These are phyloP conservation scores for Sebastes elongatus DNA, from an alignment of 2,797 vertebrate species.

Conservation along the genomic window DNA sequence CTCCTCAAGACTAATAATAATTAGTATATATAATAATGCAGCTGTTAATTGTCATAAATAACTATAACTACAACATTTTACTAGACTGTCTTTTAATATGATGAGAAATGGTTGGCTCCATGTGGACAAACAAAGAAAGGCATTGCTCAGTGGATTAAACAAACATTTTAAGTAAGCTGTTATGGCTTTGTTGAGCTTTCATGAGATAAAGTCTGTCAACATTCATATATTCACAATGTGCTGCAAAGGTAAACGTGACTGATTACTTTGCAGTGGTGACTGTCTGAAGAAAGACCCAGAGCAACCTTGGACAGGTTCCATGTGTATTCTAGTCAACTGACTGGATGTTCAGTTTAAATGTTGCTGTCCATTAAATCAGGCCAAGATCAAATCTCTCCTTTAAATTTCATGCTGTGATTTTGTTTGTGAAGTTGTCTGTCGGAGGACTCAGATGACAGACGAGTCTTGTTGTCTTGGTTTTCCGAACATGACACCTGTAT, in stretches of 20 bases:
- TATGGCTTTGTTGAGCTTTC: background rate
- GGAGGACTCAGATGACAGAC: conserved; percentile 62
- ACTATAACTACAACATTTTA: too few relatives aligned
- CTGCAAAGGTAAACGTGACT: background rate
- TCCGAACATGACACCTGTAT: conserved; percentile 74
- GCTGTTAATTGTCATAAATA: background rate
- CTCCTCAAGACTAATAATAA: background rate
- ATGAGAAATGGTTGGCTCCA: background rate
- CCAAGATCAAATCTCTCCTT: conserved; percentile 32
- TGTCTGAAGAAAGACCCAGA: background rate
- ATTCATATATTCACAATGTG: background rate
- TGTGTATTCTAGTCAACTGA: background rate
- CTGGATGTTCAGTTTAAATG: conserved; percentile 21
- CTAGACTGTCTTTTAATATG: too few relatives aligned
- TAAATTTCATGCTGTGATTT: conserved; percentile 47
- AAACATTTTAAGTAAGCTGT: background rate
- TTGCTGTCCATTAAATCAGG: conserved; percentile 1
- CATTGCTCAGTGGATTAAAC: background rate
- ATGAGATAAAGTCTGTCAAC: background rate
- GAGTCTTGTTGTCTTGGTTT: conserved; percentile 60
- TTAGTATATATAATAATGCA: background rate
- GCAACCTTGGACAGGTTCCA: background rate
- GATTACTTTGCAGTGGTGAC: background rate
- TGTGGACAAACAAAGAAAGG: background rate
- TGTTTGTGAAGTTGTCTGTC: conserved; percentile 54